Evolutionary conservation across 2,888 invertebrate genomes (phyloP).

Genomic region (Formica aserva): DNA sequence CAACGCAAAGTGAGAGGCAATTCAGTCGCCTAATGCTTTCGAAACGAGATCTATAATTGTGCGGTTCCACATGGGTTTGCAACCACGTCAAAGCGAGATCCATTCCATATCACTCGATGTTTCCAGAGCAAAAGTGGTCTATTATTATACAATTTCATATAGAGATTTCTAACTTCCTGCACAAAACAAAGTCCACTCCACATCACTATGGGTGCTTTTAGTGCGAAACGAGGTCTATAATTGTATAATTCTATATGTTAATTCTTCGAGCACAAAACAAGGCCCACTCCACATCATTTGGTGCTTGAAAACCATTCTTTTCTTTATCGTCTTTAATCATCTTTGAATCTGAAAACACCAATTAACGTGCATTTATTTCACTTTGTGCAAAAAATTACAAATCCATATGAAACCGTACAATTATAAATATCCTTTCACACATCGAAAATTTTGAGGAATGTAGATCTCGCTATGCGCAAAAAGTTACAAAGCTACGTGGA

Average conservation of each 20-base stretch:
- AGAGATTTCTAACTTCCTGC: not conserved
- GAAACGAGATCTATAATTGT: not conserved
- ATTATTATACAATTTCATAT: not conserved
- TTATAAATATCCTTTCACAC: too few relatives aligned
- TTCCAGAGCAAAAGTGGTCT: not conserved
- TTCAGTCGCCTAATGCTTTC: not conserved
- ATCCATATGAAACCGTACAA: not conserved
- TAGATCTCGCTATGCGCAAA: too few relatives aligned
- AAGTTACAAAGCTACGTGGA: too few relatives aligned
- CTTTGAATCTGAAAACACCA: not conserved
- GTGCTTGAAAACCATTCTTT: not conserved
- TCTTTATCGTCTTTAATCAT: not conserved
- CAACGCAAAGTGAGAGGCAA: not conserved
- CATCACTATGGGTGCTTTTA: not conserved
- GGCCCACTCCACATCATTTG: not conserved
- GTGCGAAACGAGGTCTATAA: not conserved
- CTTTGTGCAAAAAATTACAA: not conserved
- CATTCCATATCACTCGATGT: not conserved
- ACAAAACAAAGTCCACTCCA: not conserved
- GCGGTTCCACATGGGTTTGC: not conserved
- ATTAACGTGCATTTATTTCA: not conserved
- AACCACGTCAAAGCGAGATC: not conserved
- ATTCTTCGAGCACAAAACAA: not conserved
- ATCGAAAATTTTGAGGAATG: too few relatives aligned
- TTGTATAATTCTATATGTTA: not conserved